These are phyloP conservation scores for Luperina nickerlii DNA, from an alignment of 2,888 invertebrate genomes.

Conservation along the genomic window DNA sequence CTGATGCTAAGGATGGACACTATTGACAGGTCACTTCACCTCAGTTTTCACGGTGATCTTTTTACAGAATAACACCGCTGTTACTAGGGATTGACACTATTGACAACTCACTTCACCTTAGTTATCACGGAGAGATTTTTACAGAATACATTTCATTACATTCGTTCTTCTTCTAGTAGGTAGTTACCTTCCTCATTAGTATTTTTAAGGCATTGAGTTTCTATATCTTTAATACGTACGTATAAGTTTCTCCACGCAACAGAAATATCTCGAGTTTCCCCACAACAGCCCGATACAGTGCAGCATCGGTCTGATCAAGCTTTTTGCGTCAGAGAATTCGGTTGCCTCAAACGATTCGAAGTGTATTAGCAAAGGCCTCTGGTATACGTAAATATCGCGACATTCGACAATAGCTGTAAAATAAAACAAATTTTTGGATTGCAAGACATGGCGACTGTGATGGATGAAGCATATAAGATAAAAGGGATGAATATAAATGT, in stretches of 20 bases:
- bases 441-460: background rate
- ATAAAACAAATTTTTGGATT: slow-evolving; percentile 1
- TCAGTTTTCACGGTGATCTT: too few species aligned
- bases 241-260: slow-evolving; percentile 90
- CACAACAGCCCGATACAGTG: slow-evolving; percentile 96
- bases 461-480: background rate
- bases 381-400: slow-evolving; percentile 94
- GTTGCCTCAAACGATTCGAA: slow-evolving; percentile 93
- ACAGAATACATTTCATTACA: background rate
- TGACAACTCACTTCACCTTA: background rate
- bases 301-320: slow-evolving; percentile 92
- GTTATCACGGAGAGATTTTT: background rate
- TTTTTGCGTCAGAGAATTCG: slow-evolving; percentile 92
- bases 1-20: too few species aligned
- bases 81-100: too few species aligned
- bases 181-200: background rate
- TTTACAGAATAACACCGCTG: too few species aligned
- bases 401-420: slow-evolving; percentile 94
- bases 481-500: background rate
- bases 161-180: background rate
- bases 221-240: slow-evolving; percentile 75
- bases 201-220: background rate
- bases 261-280: slow-evolving; percentile 95
- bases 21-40: too few species aligned
- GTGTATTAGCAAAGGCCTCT: slow-evolving; percentile 93